Evolutionary conservation across 2,797 vertebrate genomes (phyloP).

Genomic region (Rhabdophis nuchalis): DNA sequence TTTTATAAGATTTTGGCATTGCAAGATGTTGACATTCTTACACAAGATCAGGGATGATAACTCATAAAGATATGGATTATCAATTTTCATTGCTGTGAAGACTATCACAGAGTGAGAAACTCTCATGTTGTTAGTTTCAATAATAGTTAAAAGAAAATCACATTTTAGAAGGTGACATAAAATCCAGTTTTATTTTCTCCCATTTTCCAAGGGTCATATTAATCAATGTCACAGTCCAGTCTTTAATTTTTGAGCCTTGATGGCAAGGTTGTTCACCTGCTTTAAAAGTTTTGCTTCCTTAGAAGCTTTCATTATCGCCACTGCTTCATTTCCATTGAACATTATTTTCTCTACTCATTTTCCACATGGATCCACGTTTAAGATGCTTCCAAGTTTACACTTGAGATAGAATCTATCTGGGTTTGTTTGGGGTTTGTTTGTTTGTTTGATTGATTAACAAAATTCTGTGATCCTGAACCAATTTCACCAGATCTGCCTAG

Average conservation of each 20-base stretch:
- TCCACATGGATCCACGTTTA: neutral
- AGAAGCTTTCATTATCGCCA: neutral
- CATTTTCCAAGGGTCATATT: neutral
- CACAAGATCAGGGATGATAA: neutral
- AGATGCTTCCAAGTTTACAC: neutral
- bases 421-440: too few species aligned
- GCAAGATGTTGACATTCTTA: neutral
- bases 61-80: neutral
- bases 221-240: neutral
- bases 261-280: neutral
- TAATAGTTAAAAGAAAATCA: neutral
- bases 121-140: neutral
- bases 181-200: neutral
- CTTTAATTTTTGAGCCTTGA: neutral
- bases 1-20: neutral
- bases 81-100: neutral
- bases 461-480: neutral
- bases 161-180: neutral
- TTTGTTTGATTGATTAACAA: neutral
- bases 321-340: neutral
- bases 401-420: neutral
- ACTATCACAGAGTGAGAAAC: neutral
- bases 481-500: neutral
- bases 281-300: neutral
- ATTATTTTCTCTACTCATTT: slow-evolving; percentile 24